A percentile compares a stretch with the other conserved stretches of the same genome.
These are phyloP conservation scores for Girardia tigrina DNA, from an alignment of 2,888 invertebrate genomes.

Conservation along the genomic window DNA sequence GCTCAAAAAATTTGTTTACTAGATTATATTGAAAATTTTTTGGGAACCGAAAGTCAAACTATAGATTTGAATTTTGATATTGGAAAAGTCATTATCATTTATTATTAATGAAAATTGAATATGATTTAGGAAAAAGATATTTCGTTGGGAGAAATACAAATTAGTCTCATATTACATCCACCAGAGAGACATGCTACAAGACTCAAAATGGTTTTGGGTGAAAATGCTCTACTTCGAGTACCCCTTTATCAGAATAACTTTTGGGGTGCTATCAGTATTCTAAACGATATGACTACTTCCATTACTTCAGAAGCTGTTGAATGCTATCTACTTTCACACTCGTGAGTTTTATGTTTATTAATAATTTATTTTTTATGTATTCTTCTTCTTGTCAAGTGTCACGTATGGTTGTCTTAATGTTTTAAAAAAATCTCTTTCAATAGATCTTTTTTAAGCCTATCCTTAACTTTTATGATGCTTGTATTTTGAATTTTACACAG, in stretches of 20 bases:
- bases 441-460: too few species aligned
- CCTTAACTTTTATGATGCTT: too few species aligned
- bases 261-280: background rate
- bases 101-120: background rate
- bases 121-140: background rate
- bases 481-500: too few species aligned
- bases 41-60: background rate
- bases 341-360: too few species aligned
- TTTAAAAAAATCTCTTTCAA: too few species aligned
- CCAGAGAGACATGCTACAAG: background rate
- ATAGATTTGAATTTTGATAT: background rate
- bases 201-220: background rate
- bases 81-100: background rate
- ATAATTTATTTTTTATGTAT: too few species aligned
- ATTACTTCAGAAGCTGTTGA: background rate
- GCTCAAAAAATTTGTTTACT: background rate
- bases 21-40: background rate
- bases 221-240: background rate
- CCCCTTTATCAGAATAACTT: conserved; percentile 2
- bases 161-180: background rate
- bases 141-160: background rate
- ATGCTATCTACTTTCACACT: conserved; percentile 6
- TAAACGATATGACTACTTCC: background rate
- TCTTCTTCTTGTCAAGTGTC: too few species aligned
- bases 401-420: too few species aligned